Evolutionary conservation across 2,797 vertebrate species (phyloP), one percentile per base, ranked within the genome.

Genomic region (Microhierax caerulescens): DNA sequence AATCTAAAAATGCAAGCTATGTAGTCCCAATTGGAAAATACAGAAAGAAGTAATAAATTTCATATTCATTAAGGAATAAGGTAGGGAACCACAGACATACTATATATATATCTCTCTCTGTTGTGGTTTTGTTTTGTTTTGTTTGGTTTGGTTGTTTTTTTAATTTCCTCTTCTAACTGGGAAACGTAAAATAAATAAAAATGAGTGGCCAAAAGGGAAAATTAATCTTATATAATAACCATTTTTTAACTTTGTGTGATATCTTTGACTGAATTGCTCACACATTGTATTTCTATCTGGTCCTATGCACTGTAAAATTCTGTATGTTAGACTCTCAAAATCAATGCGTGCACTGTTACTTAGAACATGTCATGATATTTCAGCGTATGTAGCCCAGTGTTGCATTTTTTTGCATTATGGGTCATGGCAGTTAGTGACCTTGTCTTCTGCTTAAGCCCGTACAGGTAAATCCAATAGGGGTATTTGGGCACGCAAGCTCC

Each of bases 101-200:
- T 80, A 8, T 43, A 34, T 95, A 67, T 76, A 41, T 56, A 24
- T 59, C 16, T 86, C 70, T 78, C n/a, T n/a, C n/a, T n/a, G n/a
- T 87, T 70, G 3, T 86, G 11, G 37, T 11, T 39, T 39, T 39
- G 37, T 39, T 39, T 51, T 96, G 77, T 74, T n/a, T n/a, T n/a
- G n/a, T n/a, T n/a, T n/a, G n/a, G n/a, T n/a, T n/a, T 90, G 91
- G 93, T 95, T 93, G 90, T 74, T 90, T 92, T 94, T 95, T 93
- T 91, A 77, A 94, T 93, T 97, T 85, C 22, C 34, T 95, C 23
- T 95, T 86, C 76, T 85, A 96, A 48, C 50, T 83, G 51, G 60
- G 93, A 92, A 94, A 73, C 65, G 54, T 91, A 79, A 87, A 86
- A 79, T 73, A 87, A 85, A 60, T 79, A 65, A 91, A 94, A 94